phyloP scores from a whole-genome alignment of 2,888 invertebrate genomes.

The Trissolcus japonicus region DNA sequence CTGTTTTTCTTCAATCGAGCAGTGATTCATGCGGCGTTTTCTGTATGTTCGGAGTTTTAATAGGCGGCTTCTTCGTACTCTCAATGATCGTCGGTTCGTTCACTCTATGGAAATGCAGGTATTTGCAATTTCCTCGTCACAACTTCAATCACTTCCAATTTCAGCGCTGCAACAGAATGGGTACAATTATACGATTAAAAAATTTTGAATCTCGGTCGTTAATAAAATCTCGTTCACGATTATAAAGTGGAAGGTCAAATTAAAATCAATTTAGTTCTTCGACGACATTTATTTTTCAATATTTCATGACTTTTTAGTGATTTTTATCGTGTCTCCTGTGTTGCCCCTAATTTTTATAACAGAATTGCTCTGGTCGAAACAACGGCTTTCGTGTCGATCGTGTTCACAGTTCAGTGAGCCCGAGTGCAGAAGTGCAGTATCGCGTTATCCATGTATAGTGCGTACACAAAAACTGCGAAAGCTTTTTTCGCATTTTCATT shows the following conservation, averaged over 20 bases:
- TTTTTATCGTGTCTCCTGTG: background rate
- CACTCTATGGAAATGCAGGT: constrained; percentile 70
- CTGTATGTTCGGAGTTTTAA: constrained; percentile 76
- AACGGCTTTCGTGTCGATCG: constrained; percentile 38
- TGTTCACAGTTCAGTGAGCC: constrained; percentile 30
- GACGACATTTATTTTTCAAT: too few species aligned
- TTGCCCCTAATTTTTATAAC: too few species aligned
- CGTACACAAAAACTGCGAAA: too few species aligned
- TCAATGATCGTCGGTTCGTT: constrained; percentile 67
- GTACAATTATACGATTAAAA: background rate
- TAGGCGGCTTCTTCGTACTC: constrained; percentile 74
- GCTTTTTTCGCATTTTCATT: constrained; percentile 11
- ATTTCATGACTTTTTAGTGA: background rate
- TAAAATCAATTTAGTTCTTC: background rate
- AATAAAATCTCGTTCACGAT: too few species aligned
- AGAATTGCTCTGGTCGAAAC: background rate
- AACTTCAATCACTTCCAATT: too few species aligned
- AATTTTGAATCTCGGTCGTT: background rate
- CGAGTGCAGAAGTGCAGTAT: background rate
- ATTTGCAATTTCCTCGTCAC: background rate
- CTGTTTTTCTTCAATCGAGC: constrained; percentile 58
- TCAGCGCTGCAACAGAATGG: background rate
- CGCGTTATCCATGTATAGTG: too few species aligned
- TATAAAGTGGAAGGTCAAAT: background rate
- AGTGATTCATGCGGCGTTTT: constrained; percentile 74